Evolutionary conservation across 2,113 vertebrate species (phyloP).

Genomic region (Okapia johnstoni): DNA sequence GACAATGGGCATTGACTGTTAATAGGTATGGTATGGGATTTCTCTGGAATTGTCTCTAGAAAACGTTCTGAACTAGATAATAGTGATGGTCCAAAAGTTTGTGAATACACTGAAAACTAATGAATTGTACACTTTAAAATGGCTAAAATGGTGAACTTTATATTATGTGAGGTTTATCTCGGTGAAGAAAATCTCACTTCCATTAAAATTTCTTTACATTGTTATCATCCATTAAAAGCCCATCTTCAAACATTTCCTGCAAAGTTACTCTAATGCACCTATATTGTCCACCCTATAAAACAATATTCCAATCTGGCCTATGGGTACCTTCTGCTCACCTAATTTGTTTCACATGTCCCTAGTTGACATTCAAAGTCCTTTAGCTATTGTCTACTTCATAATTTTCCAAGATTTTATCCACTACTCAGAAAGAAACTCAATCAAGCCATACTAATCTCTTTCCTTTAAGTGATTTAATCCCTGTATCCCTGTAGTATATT

Average conservation of each 20-base stretch:
- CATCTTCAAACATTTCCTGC: not conserved
- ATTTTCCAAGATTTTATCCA: not conserved
- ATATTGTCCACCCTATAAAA: not conserved
- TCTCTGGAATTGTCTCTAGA: not conserved
- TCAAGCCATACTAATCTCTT: not conserved
- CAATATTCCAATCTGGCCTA: not conserved
- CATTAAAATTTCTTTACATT: not conserved
- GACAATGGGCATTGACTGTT: not conserved
- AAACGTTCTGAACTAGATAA: not conserved
- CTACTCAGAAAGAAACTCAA: not conserved
- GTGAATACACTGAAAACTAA: not conserved
- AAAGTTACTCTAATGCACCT: not conserved
- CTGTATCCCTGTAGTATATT: not conserved
- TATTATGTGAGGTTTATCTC: not conserved
- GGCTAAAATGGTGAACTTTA: not conserved
- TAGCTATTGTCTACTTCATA: not conserved
- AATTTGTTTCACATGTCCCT: not conserved
- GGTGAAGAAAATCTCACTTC: not conserved
- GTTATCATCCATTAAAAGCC: not conserved
- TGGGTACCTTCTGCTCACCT: not conserved
- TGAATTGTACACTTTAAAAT: not conserved
- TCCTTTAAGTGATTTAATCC: not conserved
- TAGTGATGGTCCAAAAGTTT: not conserved
- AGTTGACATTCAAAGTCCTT: not conserved
- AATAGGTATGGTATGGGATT: not conserved